phyloP scores from a whole-genome alignment of 2,113 vertebrate species.

The Typhlomys cinereus region DNA sequence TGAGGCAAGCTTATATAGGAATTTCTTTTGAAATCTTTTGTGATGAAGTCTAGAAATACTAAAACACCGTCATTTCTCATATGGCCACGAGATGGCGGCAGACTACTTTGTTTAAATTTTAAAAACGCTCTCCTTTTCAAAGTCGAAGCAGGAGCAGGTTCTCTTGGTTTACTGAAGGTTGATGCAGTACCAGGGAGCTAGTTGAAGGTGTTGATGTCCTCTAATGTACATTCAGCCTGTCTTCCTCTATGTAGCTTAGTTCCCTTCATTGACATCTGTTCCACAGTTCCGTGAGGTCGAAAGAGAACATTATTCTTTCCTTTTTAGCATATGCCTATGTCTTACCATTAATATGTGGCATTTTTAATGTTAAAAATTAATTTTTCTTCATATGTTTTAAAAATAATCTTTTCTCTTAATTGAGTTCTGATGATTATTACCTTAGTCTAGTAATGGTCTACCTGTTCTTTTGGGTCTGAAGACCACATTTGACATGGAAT shows the following conservation, averaged over 20 bases:
- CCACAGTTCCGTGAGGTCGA: not conserved
- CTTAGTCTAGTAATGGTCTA: not conserved
- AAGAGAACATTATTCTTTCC: not conserved
- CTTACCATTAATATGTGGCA: not conserved
- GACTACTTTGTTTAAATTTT: slow-evolving; percentile 69
- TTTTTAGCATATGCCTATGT: not conserved
- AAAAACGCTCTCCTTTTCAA: not conserved
- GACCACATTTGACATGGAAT: not conserved
- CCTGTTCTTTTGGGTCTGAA: not conserved
- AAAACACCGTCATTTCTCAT: not conserved
- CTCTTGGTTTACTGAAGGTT: not conserved
- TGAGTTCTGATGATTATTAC: not conserved
- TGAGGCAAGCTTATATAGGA: too few species aligned
- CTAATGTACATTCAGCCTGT: slow-evolving; percentile 4
- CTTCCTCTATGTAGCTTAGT: not conserved
- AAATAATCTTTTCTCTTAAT: not conserved
- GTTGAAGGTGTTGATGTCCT: not conserved
- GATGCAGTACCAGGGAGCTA: not conserved
- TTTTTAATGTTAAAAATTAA: not conserved
- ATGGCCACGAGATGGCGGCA: slow-evolving; percentile 80
- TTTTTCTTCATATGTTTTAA: not conserved
- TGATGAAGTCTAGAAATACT: not conserved
- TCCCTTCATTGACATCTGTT: not conserved
- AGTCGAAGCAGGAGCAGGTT: slow-evolving; percentile 18
- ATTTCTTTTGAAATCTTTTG: too few species aligned